phyloP scores from a whole-genome alignment of 1,140 invertebrate species.

The Temnothorax longispinosus region DNA sequence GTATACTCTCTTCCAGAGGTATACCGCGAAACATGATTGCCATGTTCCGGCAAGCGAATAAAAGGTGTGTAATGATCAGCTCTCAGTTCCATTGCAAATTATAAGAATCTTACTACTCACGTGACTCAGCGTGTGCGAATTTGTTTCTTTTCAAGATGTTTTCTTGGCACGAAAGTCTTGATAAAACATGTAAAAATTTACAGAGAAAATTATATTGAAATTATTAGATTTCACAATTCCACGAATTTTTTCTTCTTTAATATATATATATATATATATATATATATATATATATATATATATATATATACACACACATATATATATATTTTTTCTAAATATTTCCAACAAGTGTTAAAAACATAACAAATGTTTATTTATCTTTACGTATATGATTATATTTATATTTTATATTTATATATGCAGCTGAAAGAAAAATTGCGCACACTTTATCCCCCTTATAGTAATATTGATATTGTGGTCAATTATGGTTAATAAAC shows the following conservation, averaged over 20 bases:
- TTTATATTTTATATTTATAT: not conserved
- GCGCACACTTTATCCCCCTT: not conserved
- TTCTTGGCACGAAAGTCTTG: not conserved
- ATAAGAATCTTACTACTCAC: not conserved
- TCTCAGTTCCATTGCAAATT: constrained; percentile 5
- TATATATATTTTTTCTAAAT: not conserved
- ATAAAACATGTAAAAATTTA: not conserved
- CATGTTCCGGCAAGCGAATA: not conserved
- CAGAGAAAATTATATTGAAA: not conserved
- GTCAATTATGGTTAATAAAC: constrained; percentile 38
- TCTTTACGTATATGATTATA: too few species aligned
- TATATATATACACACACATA: too few species aligned
- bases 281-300: too few species aligned
- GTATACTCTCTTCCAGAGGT: not conserved
- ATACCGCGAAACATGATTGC: not conserved
- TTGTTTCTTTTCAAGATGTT: not conserved
- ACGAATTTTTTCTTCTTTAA: not conserved
- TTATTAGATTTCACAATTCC: not conserved
- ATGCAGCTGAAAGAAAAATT: not conserved
- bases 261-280: not conserved
- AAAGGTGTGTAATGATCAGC: constrained; percentile 7
- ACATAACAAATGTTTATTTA: not conserved
- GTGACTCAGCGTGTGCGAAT: not conserved
- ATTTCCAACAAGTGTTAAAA: not conserved
- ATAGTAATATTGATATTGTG: constrained; percentile 20